Evolutionary conservation across 2,888 invertebrate genomes (phyloP).

Genomic region (Colostygia pectinataria): DNA sequence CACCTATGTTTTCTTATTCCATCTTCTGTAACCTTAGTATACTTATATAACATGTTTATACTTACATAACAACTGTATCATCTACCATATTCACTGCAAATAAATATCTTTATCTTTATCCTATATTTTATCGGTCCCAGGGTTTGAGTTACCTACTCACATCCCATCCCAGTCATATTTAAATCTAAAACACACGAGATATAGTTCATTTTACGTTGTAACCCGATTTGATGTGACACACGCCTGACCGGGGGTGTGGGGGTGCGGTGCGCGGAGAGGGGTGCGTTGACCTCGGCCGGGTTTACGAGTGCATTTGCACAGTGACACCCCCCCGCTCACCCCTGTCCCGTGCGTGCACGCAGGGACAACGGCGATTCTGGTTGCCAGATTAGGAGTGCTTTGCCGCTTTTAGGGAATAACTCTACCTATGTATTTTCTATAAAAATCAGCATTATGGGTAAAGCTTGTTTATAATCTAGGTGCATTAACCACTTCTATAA

Average conservation of each 20-base stretch:
- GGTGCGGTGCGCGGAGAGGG: slow-evolving; percentile 50
- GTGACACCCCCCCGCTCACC: slow-evolving; percentile 67
- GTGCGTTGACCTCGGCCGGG: slow-evolving; percentile 73
- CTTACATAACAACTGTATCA: too few species aligned
- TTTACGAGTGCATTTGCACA: slow-evolving; percentile 81
- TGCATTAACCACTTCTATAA: too few species aligned
- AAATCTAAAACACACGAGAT: background rate
- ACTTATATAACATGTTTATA: too few species aligned
- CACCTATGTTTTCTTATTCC: too few species aligned
- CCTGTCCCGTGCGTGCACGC: slow-evolving; percentile 63
- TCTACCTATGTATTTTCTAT: too few species aligned
- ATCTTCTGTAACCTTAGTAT: too few species aligned
- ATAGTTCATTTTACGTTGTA: slow-evolving; percentile 6
- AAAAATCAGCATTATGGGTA: too few species aligned
- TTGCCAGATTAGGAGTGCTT: slow-evolving; percentile 7
- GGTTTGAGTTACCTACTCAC: too few species aligned
- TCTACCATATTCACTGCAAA: too few species aligned
- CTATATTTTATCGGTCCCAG: too few species aligned
- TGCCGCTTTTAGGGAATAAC: slow-evolving; percentile 12
- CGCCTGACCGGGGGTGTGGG: slow-evolving; percentile 38
- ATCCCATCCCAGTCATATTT: background rate
- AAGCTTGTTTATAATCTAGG: too few species aligned
- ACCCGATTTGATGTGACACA: slow-evolving; percentile 12
- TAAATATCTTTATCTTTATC: too few species aligned
- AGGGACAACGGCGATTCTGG: slow-evolving; percentile 37